Evolutionary conservation across 1,140 invertebrate genomes (phyloP).

Genomic region (Zaprionus ornatus): DNA sequence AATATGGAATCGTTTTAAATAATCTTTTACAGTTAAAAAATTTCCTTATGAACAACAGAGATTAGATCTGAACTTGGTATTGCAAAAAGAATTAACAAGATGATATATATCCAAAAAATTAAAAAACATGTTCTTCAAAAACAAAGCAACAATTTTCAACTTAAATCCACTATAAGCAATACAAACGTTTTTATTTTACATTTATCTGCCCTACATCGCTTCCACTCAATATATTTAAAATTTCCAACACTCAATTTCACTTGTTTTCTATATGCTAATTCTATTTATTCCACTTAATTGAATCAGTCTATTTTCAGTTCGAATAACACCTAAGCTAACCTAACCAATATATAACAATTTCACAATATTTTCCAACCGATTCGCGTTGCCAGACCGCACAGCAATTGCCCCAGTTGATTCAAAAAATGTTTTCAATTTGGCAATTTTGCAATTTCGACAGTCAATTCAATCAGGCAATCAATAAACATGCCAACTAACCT

Average conservation of each 20-base stretch:
- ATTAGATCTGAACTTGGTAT: background rate
- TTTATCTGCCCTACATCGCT: background rate
- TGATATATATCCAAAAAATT: background rate
- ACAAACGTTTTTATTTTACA: background rate
- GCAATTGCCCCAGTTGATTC: background rate
- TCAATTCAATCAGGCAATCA: conserved; percentile 79
- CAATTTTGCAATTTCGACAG: conserved; percentile 46
- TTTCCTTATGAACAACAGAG: background rate
- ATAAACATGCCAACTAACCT: conserved; percentile 78
- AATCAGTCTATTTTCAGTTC: conserved; percentile 15
- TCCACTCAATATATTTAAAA: background rate
- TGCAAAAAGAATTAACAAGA: background rate
- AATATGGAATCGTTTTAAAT: background rate
- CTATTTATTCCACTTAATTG: conserved; percentile 5
- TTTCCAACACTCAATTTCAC: background rate
- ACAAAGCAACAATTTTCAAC: background rate
- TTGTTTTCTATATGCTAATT: background rate
- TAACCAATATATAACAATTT: background rate
- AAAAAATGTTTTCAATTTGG: conserved; percentile 20
- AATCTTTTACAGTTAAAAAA: too few species aligned
- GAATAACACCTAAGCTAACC: conserved; percentile 2
- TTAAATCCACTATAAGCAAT: background rate
- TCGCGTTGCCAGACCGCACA: background rate
- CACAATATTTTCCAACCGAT: background rate
- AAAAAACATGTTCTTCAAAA: background rate